Conservation (phyloP, 2,888 invertebrate species). For the Pachydiplax longipennis region DNA sequence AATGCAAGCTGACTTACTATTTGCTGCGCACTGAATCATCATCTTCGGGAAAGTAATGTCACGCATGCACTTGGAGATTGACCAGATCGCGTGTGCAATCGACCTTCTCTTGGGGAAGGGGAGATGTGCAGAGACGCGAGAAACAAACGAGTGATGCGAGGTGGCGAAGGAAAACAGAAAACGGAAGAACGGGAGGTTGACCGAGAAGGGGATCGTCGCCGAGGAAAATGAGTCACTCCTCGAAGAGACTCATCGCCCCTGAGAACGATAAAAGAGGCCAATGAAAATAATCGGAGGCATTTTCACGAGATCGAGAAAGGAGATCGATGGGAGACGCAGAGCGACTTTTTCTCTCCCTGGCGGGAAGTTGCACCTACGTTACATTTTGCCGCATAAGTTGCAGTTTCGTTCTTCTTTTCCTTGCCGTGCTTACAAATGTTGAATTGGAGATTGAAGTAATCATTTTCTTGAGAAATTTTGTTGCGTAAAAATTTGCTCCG, state of each 20-base stretch:
- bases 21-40: neutral
- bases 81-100: neutral
- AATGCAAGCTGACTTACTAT: neutral
- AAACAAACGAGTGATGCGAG: neutral
- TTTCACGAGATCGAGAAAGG: neutral
- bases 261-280: neutral
- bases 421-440: too few relatives aligned
- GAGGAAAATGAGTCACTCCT: neutral
- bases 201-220: neutral
- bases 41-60: neutral
- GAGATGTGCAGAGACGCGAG: neutral
- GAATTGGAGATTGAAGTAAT: too few relatives aligned
- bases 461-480: too few relatives aligned
- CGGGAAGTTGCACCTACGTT: too few relatives aligned
- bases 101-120: neutral
- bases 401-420: too few relatives aligned
- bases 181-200: neutral
- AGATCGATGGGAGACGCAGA: neutral
- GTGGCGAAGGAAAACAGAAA: neutral
- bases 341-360: too few relatives aligned
- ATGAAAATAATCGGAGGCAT: neutral
- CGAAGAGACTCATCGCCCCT: neutral
- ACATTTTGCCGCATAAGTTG: too few relatives aligned
- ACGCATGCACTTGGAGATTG: neutral
- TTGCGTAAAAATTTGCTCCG: too few relatives aligned